Percentiles rank a stretch among this genome's conserved stretches.
phyloP scores from a whole-genome alignment of 1,140 invertebrate species.

The Ganaspis sp. region DNA sequence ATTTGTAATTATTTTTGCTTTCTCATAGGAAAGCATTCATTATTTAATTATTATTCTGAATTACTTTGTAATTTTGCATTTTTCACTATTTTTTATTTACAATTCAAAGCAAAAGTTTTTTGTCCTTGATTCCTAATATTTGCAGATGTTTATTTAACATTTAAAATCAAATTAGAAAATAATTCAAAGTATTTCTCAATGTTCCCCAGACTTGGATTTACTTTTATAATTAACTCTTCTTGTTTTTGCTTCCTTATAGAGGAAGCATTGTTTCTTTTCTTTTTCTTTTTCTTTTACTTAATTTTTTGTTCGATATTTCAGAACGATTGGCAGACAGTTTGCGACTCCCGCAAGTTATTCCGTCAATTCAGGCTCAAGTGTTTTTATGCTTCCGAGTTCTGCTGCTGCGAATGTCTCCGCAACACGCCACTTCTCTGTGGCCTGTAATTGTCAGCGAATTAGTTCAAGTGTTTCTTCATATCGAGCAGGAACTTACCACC shows the following conservation, averaged over 20 bases:
- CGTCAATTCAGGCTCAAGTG: constrained; percentile 91
- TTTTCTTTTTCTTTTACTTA: too few species aligned
- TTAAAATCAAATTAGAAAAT: too few species aligned
- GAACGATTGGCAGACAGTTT: constrained; percentile 92
- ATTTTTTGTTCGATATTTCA: constrained; percentile 73
- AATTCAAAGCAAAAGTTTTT: background rate
- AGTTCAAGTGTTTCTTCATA: constrained; percentile 93
- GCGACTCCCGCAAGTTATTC: constrained; percentile 86
- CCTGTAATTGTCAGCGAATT: constrained; percentile 96
- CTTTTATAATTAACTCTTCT: too few species aligned
- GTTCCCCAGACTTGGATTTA: too few species aligned
- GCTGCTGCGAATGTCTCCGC: constrained; percentile 89
- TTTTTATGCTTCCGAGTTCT: constrained; percentile 95
- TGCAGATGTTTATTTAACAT: background rate
- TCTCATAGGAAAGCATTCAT: too few species aligned
- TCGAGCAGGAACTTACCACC: constrained; percentile 90
- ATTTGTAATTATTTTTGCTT: too few species aligned
- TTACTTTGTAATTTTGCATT: too few species aligned
- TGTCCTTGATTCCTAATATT: too few species aligned
- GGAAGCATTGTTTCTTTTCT: too few species aligned
- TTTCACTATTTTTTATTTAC: background rate
- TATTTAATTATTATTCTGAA: too few species aligned
- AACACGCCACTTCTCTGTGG: constrained; percentile 94
- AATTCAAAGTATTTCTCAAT: too few species aligned
- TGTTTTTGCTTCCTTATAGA: too few species aligned